Base-by-base conservation (phyloP, 2,888 invertebrate species). In the Melolontha melolontha region DNA sequence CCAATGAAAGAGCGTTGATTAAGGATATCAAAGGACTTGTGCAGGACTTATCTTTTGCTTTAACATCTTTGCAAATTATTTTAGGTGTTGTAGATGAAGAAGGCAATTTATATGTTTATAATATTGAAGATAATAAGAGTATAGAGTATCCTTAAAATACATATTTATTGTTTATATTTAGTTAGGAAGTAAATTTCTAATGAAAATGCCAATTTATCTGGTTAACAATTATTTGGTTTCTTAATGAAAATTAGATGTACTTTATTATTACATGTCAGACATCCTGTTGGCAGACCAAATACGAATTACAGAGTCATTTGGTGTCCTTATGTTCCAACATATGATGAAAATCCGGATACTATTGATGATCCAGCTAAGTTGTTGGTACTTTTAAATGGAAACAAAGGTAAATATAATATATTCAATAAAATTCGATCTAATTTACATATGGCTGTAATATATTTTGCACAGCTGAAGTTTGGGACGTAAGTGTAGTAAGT, bases 11-110 rank as follows among this genome's bases (percentile, higher is more conserved):
- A 64, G 88, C 91, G 1, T 86, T 97, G 17, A 90, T 97, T 63
- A 95, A 95, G 81, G 95, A 95, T 47, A 92, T 95, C 87, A 89
- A 89, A 59, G 96, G 95, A 42, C 88, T 92, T 81, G 92, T 97
- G n/a, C 90, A 94, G 81, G 98, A 98, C 82, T 83, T 98, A 55
- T 90, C 96, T 1, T 98, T 98, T 85, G 95, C 97, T 2, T 92
- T 94, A 80, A 90, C 93, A 51, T 87, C 89, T 72, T 87, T 89
- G 65, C 90, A 93, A 75, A 89, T 93, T 44, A 87, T 96, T 68
- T 84, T 98, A 44, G 97, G 94, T 0, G 93, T 92, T 75, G 93
- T 97, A 59, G 97, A 98, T 83, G 92, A 92, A 75, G 87, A 87
- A 74, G 96, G 96, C 50, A 91, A 90, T 78, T 87, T 97, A 71